These are phyloP conservation scores for Muschampia plurimacula DNA, from an alignment of 2,888 invertebrate species.

Conservation along the genomic window DNA sequence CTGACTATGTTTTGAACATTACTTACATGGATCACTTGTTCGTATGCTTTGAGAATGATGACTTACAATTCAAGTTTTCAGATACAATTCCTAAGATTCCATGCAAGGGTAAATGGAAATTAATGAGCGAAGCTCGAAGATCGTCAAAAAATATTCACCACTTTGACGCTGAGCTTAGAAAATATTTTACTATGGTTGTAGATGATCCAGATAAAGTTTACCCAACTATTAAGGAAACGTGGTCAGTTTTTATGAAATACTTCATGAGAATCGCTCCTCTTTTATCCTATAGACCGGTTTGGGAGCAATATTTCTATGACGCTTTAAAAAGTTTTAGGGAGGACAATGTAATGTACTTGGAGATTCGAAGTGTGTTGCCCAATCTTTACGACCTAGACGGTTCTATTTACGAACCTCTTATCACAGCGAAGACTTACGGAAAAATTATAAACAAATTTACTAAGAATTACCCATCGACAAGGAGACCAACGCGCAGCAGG, in stretches of 20 bases:
- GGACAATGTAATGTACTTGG: slow-evolving; percentile 90
- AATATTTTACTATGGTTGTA: slow-evolving; percentile 84
- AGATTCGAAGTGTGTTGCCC: slow-evolving; percentile 88
- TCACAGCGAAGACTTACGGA: slow-evolving; percentile 73
- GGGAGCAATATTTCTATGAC: slow-evolving; percentile 88
- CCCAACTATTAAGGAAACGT: slow-evolving; percentile 83
- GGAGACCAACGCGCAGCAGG: slow-evolving; percentile 97
- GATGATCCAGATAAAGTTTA: slow-evolving; percentile 76
- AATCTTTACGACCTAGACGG: slow-evolving; percentile 89
- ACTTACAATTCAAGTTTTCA: slow-evolving; percentile 60
- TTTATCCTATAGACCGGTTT: slow-evolving; percentile 87
- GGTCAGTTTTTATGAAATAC: slow-evolving; percentile 85
- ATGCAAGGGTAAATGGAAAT: slow-evolving; percentile 73
- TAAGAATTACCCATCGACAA: slow-evolving; percentile 89
- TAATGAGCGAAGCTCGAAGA: slow-evolving; percentile 73
- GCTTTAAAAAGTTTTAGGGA: slow-evolving; percentile 86
- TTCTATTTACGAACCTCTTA: slow-evolving; percentile 77
- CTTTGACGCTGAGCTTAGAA: slow-evolving; percentile 83
- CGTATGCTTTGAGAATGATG: slow-evolving; percentile 67
- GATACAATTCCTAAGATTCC: slow-evolving; percentile 52
- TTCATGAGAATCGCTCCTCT: slow-evolving; percentile 84
- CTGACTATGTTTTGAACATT: slow-evolving; percentile 86
- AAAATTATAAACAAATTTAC: no score
- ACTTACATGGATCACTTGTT: slow-evolving; percentile 87
- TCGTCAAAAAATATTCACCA: slow-evolving; percentile 63